phyloP scores from a whole-genome alignment of 2,888 invertebrate species.

The Ametastegia equiseti region DNA sequence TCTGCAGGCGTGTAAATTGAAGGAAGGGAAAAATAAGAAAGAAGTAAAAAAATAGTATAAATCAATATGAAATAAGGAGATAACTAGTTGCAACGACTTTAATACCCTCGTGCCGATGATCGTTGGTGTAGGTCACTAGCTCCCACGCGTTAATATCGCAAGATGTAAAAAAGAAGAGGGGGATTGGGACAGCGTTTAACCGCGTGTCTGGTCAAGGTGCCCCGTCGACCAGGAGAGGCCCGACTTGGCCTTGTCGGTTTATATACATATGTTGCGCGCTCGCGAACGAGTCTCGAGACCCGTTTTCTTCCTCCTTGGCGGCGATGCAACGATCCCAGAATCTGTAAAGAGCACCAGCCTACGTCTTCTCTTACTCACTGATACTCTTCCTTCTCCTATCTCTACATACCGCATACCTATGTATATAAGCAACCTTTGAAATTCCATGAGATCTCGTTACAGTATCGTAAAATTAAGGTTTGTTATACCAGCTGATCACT shows the following conservation, averaged over 20 bases:
- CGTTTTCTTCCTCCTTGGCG: constrained; percentile 17
- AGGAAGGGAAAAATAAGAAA: not conserved
- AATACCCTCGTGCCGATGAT: constrained; percentile 10
- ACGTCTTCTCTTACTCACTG: not conserved
- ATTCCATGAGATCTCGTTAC: no score
- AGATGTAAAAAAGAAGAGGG: constrained; percentile 42
- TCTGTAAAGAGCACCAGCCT: not conserved
- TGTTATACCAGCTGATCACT: no score
- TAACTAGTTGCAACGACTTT: not conserved
- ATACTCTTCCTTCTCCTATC: no score
- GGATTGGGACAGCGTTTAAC: constrained; percentile 65
- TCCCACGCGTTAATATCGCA: constrained; percentile 18
- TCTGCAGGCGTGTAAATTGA: not conserved
- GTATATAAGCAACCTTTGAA: not conserved
- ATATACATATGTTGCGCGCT: constrained; percentile 14
- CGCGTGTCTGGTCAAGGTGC: constrained; percentile 68
- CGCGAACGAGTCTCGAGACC: constrained; percentile 45
- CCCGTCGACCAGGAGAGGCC: constrained; percentile 54
- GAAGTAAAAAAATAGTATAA: not conserved
- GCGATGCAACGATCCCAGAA: not conserved
- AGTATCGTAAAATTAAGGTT: not conserved
- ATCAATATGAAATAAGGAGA: not conserved
- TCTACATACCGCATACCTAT: no score
- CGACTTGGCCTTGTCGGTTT: constrained; percentile 53
- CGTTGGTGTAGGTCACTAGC: constrained; percentile 45